Evolutionary conservation across 2,888 invertebrate species (phyloP).

Genomic region (Julus scandinavius): DNA sequence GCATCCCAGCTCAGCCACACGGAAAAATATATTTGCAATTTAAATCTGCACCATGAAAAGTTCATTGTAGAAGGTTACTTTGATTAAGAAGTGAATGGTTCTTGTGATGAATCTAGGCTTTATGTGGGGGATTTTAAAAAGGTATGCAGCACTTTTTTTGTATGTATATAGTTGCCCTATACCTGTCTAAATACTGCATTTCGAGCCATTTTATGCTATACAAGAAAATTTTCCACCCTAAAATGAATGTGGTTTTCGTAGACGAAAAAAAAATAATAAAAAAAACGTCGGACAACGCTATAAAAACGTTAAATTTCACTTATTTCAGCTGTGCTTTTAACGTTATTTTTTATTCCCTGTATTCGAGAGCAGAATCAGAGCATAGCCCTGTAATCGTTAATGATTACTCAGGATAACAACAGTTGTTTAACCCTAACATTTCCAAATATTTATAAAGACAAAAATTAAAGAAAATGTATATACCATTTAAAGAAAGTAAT

Average conservation of each 20-base stretch:
- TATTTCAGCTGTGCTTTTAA: background rate
- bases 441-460: background rate
- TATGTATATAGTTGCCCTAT: background rate
- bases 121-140: background rate
- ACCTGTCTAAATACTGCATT: background rate
- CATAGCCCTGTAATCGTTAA: slow-evolving; percentile 32
- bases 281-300: background rate
- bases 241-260: background rate
- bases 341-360: background rate
- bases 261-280: background rate
- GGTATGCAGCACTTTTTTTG: background rate
- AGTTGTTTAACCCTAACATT: slow-evolving; percentile 21
- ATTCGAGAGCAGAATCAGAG: slow-evolving; percentile 44
- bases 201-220: background rate
- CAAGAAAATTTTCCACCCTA: background rate
- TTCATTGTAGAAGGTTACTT: background rate
- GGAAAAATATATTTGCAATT: background rate
- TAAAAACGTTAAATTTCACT: background rate
- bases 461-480: too few species aligned
- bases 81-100: background rate
- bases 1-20: background rate
- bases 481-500: background rate
- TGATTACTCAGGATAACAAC: background rate
- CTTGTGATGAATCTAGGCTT: background rate
- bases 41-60: background rate